Conservation (phyloP, 2,888 invertebrate genomes). For the Silvanus unidentatus region DNA sequence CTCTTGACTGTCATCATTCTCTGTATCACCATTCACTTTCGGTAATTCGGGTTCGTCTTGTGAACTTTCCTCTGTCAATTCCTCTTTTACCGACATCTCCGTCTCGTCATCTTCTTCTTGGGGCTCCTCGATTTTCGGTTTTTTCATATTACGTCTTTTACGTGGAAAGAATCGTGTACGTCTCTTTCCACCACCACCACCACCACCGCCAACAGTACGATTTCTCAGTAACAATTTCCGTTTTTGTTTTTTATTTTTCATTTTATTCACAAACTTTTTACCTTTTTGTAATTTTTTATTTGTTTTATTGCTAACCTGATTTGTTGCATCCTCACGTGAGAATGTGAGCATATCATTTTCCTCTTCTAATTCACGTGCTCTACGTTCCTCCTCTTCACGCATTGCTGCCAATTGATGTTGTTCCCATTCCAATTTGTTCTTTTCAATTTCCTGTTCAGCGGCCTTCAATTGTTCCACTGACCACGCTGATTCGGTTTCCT, state of each 20-base stretch:
- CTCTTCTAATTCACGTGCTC: constrained; percentile 54
- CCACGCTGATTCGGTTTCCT: constrained; percentile 73
- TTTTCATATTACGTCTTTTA: background rate
- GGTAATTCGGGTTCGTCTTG: constrained; percentile 5
- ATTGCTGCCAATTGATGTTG: constrained; percentile 70
- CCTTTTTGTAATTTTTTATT: constrained; percentile 19
- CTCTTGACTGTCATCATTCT: constrained; percentile 10
- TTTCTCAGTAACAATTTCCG: too few species aligned
- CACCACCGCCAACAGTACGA: too few species aligned
- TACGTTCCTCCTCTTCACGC: constrained; percentile 60
- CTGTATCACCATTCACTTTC: constrained; percentile 7
- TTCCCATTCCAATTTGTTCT: constrained; percentile 84
- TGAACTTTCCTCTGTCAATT: constrained; percentile 7
- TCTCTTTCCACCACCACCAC: too few species aligned
- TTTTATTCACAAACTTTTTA: background rate
- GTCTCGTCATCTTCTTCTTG: constrained; percentile 1
- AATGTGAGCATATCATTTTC: constrained; percentile 67
- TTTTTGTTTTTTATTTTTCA: too few species aligned
- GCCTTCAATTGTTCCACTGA: constrained; percentile 80
- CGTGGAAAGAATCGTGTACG: too few species aligned
- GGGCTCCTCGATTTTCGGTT: background rate
- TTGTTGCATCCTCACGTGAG: constrained; percentile 69
- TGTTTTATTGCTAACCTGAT: constrained; percentile 71
- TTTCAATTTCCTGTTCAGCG: constrained; percentile 83
- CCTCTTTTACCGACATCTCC: background rate